A percentile compares a stretch with the other conserved stretches of the same genome.
These are phyloP conservation scores for Anthophora plumipes DNA, from an alignment of 2,888 invertebrate species.

Conservation along the genomic window DNA sequence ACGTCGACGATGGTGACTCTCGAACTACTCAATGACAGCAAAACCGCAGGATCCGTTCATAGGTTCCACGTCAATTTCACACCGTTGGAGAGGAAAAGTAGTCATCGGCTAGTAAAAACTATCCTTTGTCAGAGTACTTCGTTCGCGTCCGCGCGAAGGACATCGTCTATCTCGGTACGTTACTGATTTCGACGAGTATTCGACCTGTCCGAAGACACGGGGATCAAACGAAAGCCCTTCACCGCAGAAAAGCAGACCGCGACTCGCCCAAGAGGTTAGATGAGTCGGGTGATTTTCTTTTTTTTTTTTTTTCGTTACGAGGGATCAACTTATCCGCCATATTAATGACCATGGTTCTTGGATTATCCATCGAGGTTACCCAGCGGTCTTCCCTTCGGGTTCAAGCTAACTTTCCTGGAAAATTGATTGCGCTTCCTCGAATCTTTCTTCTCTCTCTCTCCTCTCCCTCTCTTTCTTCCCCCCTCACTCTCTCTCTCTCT, in stretches of 20 bases:
- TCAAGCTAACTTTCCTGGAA: conserved; percentile 61
- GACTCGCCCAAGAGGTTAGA: conserved; percentile 66
- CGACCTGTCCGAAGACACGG: conserved; percentile 15
- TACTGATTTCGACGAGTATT: conserved; percentile 11
- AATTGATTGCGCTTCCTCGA: conserved; percentile 69
- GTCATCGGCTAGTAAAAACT: conserved; percentile 52
- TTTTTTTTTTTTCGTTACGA: no score
- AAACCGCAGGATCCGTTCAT: conserved; percentile 35
- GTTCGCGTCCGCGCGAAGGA: conserved; percentile 22
- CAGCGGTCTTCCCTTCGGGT: conserved; percentile 48
- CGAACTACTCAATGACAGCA: conserved; percentile 20
- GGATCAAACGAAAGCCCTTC: conserved; percentile 32
- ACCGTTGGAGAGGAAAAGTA: conserved; percentile 29
- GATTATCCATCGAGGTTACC: conserved; percentile 76
- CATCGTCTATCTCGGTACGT: conserved; percentile 39
- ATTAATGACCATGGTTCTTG: conserved; percentile 79
- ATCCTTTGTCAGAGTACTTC: conserved; percentile 58
- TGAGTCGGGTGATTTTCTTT: conserved; percentile 75
- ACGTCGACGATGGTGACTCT: background rate
- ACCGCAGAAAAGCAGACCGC: conserved; percentile 45
- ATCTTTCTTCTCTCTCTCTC: conserved; percentile 27
- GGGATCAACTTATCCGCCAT: conserved; percentile 78
- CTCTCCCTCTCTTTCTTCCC: background rate
- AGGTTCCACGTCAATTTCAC: conserved; percentile 39
- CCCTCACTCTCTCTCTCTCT: background rate